Evolutionary conservation across 2,797 vertebrate species (phyloP), one percentile per base, ranked within the genome.

Genomic region (Podargus strigoides): DNA sequence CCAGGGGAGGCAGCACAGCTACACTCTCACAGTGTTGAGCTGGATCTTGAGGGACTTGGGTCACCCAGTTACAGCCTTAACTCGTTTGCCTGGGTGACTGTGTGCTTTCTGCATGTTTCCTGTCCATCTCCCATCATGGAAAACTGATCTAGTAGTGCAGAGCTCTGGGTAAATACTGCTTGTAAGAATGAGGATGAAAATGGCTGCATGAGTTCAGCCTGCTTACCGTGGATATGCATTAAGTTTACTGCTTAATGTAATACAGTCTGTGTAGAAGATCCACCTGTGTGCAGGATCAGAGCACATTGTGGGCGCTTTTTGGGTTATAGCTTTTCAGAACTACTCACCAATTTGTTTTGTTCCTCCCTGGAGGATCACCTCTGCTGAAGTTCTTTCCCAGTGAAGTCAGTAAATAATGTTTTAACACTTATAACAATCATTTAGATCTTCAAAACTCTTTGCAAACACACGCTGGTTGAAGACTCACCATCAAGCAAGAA

Each of bases 401-500:
- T 23, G 59, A 83, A 81, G 47, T 53, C 50, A 78, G 69, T 69
- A 92, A 90, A 84, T 84, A 62, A 88, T 42, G 44, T 86, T 89
- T 89, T 89, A 92, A 84, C 39, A 50, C 50, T 84, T 72, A 56
- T 0, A 86, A 13, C 78, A 81, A 84, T 68, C 1, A 70, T 73
- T 84, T 70, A 46, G 17, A 30, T 72, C 26, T 90, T 85, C 83
- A 60, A 77, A 90, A 27, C 42, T 53, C 9, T 9, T 59, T 75
- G 56, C 41, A 73, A 74, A 74, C 34, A 69, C 24, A 46, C 59
- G 27, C 28, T 49, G 58, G 37, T 14, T 49, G 63, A 84, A 87
- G 73, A 67, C 42, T 67, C 2, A 1, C 23, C 17, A 0, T 59
- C 80, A 63, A 62, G 27, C 14, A 67, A 79, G 59, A 90, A 82